Conservation (phyloP, 2,888 invertebrate species). For the Ferrisia virgata region DNA sequence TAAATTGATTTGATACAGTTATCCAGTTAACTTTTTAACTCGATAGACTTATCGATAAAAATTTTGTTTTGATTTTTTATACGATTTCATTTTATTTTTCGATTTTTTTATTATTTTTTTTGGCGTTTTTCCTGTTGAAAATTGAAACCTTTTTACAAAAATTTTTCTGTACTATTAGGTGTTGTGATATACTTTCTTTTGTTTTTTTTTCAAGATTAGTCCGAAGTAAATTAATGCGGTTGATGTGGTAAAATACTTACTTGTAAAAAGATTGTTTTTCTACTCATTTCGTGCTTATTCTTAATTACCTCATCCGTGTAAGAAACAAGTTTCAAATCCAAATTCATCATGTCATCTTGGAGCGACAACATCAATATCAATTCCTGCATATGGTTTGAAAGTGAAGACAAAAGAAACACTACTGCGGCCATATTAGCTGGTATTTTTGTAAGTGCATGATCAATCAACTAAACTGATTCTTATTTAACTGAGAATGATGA, state of each 20-base stretch:
- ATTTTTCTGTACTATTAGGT: too few relatives aligned
- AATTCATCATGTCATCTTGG: constrained; percentile 33
- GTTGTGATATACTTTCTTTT: too few relatives aligned
- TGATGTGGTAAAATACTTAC: too few relatives aligned
- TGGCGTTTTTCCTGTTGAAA: too few relatives aligned
- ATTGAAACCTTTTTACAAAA: too few relatives aligned
- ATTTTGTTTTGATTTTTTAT: background rate
- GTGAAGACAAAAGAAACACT: constrained; percentile 76
- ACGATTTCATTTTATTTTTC: background rate
- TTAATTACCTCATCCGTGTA: too few relatives aligned
- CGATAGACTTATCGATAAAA: background rate
- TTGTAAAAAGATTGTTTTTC: too few relatives aligned
- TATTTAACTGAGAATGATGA: constrained; percentile 6
- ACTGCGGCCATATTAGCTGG: constrained; percentile 82
- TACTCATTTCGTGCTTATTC: too few relatives aligned
- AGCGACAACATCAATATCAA: constrained; percentile 40
- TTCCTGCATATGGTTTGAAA: constrained; percentile 75
- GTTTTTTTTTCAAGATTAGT: too few relatives aligned
- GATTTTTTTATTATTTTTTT: background rate
- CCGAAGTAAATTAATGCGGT: too few relatives aligned
- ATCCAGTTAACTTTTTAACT: background rate
- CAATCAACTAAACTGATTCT: background rate
- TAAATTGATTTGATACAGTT: background rate
- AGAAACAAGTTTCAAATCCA: background rate
- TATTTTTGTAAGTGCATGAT: constrained; percentile 66